Base-by-base conservation (phyloP, 2,888 invertebrate species). In the Netelia virgata region DNA sequence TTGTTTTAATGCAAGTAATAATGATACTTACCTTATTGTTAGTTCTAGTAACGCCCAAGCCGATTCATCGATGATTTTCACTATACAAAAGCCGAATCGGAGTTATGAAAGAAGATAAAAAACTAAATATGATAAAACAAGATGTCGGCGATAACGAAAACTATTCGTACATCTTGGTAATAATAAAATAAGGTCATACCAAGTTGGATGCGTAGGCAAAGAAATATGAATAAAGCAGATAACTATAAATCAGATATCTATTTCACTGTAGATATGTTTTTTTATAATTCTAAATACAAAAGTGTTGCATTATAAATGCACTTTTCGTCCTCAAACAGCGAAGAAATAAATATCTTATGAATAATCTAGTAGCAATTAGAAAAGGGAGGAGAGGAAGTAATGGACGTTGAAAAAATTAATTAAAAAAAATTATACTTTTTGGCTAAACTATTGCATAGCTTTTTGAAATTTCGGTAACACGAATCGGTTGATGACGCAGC, bases 241-340 rank as follows among this genome's bases (percentile, higher is more conserved):
- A 36, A 36, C 36, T 36, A 36, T 36, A 36, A 55, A 55, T 55
- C 55, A 55, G 55, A 16, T 55, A 16, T 16, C 55, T 55, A 16
- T 55, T 55, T 55, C 55, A 55, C 18, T 55, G 55, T 55, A 55
- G 18, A 36, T 36, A 36, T 36, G 36, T 36, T 36, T 6, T 6
- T 55, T 55, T 55, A 16, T 55, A 16, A 16, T 18, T 55, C 55
- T 55, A 55, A 3, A 55, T 55, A 55, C 55, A 55, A 55, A 55
- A 55, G 8, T 55, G n/a, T 55, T 16, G 1, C 18, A 55, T 55
- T 2, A n/a, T 55, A 55, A 55, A 16, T 18, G 55, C 55, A 3
- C n/a, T 55, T 3, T 16, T 55, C 55, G n/a, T 55, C n/a, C n/a
- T 16, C 6, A 3, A 55, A 55, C 14, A 16, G 55, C 55, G 6